Percentiles rank a stretch among this genome's conserved stretches.
phyloP scores from a whole-genome alignment of 37 sponge, comb jelly and placozoan species.

The Dysidea cf. avara region DNA sequence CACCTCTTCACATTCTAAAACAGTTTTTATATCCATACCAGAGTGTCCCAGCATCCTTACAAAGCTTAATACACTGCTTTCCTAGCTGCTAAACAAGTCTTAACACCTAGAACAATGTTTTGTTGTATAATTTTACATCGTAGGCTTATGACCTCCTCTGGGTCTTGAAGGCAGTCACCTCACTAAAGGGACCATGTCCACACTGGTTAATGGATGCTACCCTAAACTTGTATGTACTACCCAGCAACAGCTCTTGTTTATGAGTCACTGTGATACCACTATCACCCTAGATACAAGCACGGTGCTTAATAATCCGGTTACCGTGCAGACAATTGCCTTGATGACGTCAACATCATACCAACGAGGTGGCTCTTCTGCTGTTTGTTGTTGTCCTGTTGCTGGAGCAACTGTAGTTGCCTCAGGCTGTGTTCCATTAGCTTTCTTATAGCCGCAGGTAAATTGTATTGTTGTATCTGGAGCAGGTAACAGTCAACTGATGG shows the following conservation, averaged over 20 bases:
- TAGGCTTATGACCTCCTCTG: no score
- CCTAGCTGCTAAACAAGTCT: no score
- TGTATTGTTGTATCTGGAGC: conserved; percentile 84
- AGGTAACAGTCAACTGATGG: conserved; percentile 82
- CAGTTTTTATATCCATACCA: no score
- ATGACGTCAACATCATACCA: conserved; percentile 88
- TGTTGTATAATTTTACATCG: no score
- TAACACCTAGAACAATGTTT: no score
- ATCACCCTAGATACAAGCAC: no score
- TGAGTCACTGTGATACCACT: no score
- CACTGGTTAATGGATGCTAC: conserved; percentile 94
- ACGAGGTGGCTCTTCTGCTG: conserved; percentile 24
- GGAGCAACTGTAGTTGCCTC: conserved; percentile 19
- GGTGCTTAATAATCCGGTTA: no score
- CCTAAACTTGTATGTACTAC: conserved; percentile 95
- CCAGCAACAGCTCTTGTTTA: conserved; percentile 82
- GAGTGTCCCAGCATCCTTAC: no score
- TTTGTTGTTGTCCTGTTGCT: conserved; percentile 32
- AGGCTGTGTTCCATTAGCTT: conserved; percentile 27
- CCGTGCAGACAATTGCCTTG: conserved; percentile 73
- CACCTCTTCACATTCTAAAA: no score
- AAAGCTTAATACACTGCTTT: no score
- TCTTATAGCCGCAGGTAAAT: not conserved
- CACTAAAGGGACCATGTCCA: conserved; percentile 90
- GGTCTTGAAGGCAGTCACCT: conserved; percentile 97